Evolutionary conservation across 2,113 vertebrate species (phyloP), one percentile per base, ranked within the genome.

Genomic region (Embiotoca jacksoni): DNA sequence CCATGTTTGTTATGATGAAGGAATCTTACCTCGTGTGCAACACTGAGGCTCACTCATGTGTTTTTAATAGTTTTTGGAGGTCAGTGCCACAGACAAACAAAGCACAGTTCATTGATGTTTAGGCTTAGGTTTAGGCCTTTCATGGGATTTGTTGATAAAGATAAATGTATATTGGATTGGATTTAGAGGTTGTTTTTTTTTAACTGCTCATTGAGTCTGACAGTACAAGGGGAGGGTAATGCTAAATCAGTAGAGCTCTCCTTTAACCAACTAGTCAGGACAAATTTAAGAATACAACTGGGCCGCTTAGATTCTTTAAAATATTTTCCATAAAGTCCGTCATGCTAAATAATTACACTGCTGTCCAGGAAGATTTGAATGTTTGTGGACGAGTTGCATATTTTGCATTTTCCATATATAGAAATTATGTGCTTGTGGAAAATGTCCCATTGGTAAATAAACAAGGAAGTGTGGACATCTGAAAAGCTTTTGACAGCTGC

Each of bases 341-440:
- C 47, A 16, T 52, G 46, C 36, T 23, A 23, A 23, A 23, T 23
- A 23, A 23, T 23, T 23, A 23, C 23, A 23, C 23, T 23, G 23
- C 23, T 23, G 23, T 23, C 16, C 10, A 10, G 14, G 71, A 46
- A 3, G 41, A 9, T 44, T 13, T 13, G 10, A 44, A 44, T 1
- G 41, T 10, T 44, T 2, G 7, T 39, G 2, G 60, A 33, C n/a
- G 5, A 59, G 32, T 6, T 14, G 1, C 30, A 23, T 44, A n/a
- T 57, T 77, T 80, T 47, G 58, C 16, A n/a, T 81, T 78, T 80
- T 74, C 37, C 33, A 35, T 44, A 16, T 31, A 14, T 58, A 5
- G 30, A 67, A 56, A 23, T 23, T 58, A 49, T 39, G 8, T 10
- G 4, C 37, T 56, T 11, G 56, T 68, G 71, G 58, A 81, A 78